Evolutionary conservation across 2,888 invertebrate species (phyloP), one percentile per base, ranked within the genome.

Genomic region (Parnassius mnemosyne): DNA sequence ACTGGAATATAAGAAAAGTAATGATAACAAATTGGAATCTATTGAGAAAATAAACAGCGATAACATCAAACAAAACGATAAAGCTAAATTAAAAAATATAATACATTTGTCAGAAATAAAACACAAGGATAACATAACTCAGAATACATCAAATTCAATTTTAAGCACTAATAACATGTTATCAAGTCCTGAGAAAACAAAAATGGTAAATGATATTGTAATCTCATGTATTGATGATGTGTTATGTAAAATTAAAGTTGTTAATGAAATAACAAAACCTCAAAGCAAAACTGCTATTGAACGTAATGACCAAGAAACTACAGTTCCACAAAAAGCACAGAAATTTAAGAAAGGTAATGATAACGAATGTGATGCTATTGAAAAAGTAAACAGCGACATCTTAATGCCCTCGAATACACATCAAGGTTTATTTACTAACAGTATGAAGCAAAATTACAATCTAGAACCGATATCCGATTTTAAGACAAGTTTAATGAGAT

Each of bases 201-300:
- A 56, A 47, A 9, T 25, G 12, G 34, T 13, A 1, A n/a, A n/a
- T 34, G 50, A 50, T 13, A 43, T 25, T 34, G 13, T 25, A 16
- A 7, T 25, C n/a, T 13, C 20, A 10, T n/a, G 10, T 9, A 46
- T 13, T 44, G 13, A 9, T 51, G 3, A 55, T 34, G 11, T 12
- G 34, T 60, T 34, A 51, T 46, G 44, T 34, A 44, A 9, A 9
- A 52, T 57, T 54, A 12, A 50, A 62, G 53, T 42, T 10, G 44
- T 60, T 60, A 44, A 46, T 16, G 3, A 12, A 11, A 41, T 13
- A 49, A 2, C 9, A 13, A 5, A 13, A 9, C 5, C 7, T 13
- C 47, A 13, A 13, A 7, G 13, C 9, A 49, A 49, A 9, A 13
- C 9, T 49, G 13, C 9, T 1, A n/a, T 13, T 1, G 13, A 49